These are phyloP conservation scores for Paedocypris sp. DNA, from an alignment of 2,113 vertebrate genomes.

Conservation along the genomic window DNA sequence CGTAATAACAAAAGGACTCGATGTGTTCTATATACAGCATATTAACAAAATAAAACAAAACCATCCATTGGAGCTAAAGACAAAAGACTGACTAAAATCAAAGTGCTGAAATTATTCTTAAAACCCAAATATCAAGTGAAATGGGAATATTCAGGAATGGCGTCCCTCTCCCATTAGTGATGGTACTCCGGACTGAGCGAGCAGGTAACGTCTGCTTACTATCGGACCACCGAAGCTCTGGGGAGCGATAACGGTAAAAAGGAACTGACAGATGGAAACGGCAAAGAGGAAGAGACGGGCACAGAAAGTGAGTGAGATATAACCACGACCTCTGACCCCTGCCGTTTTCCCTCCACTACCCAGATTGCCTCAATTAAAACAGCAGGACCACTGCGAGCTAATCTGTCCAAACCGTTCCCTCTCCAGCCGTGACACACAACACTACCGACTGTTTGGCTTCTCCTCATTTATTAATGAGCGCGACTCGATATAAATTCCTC, in stretches of 20 bases:
- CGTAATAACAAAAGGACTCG: no score
- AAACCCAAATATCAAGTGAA: no score
- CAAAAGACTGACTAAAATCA: no score
- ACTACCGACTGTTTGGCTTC: neutral
- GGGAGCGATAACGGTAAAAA: constrained; percentile 2
- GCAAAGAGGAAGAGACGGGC: neutral
- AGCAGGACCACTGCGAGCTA: constrained; percentile 2
- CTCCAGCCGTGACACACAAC: neutral
- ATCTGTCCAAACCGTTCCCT: neutral
- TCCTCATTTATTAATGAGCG: no score
- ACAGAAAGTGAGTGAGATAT: neutral
- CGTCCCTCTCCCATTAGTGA: neutral
- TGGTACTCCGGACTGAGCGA: neutral
- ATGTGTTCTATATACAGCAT: no score
- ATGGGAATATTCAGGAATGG: no score
- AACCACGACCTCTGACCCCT: constrained; percentile 10
- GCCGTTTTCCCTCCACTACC: neutral
- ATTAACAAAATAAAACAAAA: no score
- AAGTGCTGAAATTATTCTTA: no score
- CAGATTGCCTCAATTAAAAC: constrained; percentile 19
- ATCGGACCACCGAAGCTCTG: constrained; percentile 1
- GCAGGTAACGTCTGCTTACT: constrained; percentile 1
- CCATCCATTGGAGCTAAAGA: no score
- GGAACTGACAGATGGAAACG: neutral
- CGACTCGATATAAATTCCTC: no score